A percentile compares a stretch with the other conserved stretches of the same genome.
Conservation (phyloP, 2,113 vertebrate species). For the Brienomyrus longianalis region DNA sequence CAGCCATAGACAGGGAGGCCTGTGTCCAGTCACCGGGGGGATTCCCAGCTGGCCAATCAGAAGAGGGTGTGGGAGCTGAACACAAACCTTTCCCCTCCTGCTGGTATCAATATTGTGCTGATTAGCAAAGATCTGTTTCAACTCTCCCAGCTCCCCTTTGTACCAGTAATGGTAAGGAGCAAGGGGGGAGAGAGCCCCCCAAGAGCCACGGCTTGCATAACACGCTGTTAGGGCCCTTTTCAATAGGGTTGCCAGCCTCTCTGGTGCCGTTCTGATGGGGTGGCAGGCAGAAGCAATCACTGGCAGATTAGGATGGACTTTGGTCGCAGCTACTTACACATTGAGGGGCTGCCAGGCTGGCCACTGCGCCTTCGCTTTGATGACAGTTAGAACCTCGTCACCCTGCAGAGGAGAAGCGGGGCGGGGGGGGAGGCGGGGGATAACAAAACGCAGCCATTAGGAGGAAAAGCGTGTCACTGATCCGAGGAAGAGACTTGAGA, state of each 20-base stretch:
- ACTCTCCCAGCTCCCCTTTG: background rate
- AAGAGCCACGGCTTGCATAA: background rate
- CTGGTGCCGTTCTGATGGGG: background rate
- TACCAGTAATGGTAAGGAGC: background rate
- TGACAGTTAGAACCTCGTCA: constrained; percentile 93
- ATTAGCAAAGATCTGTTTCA: background rate
- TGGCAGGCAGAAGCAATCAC: background rate
- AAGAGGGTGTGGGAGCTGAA: background rate
- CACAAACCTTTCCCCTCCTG: background rate
- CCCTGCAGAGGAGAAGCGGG: constrained; percentile 66
- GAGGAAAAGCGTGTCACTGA: background rate
- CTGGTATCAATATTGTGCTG: background rate
- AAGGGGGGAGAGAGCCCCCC: background rate
- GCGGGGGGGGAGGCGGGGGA: background rate
- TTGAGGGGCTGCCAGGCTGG: constrained; percentile 96
- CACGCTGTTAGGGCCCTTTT: background rate
- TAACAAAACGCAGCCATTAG: constrained; percentile 1
- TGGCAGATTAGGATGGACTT: background rate
- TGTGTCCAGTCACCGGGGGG: background rate
- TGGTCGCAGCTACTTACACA: constrained; percentile 74
- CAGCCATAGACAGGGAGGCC: background rate
- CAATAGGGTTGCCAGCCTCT: background rate
- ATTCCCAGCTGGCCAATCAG: background rate
- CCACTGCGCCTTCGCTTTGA: constrained; percentile 99
- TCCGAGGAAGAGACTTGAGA: background rate